phyloP scores from a whole-genome alignment of 2,113 vertebrate species.

The Lonchura striata region DNA sequence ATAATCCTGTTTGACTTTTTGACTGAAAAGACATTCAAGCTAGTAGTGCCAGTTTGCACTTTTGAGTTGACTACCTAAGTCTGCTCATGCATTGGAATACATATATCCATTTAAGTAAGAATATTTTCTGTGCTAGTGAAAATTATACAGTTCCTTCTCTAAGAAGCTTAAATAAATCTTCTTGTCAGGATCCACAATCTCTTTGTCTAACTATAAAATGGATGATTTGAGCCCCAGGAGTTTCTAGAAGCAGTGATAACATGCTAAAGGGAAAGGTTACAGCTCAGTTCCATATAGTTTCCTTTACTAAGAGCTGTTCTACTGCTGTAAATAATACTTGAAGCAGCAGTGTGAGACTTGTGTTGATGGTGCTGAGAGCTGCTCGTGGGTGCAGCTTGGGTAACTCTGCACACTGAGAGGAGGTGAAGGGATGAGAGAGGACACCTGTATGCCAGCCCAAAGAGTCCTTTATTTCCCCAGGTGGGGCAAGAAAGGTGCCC shows the following conservation, averaged over 20 bases:
- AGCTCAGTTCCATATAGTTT: not conserved
- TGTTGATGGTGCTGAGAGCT: too few species aligned
- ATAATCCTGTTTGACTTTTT: not conserved
- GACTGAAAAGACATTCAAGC: not conserved
- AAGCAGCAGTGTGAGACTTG: not conserved
- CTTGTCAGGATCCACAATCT: not conserved
- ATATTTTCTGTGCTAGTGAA: not conserved
- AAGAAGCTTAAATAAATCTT: not conserved
- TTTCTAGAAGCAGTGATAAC: not conserved
- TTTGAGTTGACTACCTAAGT: accelerated
- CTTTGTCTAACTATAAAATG: not conserved
- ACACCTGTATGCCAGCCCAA: too few species aligned
- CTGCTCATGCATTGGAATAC: not conserved
- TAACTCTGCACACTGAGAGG: too few species aligned
- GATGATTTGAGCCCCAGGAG: not conserved
- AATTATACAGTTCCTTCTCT: not conserved
- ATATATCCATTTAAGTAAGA: not conserved
- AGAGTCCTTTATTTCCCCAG: too few species aligned
- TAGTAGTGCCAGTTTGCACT: not conserved
- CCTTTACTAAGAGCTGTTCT: not conserved
- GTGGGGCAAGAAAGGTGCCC: too few species aligned
- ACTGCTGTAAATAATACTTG: not conserved
- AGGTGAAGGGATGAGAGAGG: too few species aligned
- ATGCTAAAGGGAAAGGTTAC: not conserved
- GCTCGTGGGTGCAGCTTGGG: too few species aligned